Conservation (phyloP, 2,888 invertebrate genomes). For the Brassicogethes aeneus region DNA sequence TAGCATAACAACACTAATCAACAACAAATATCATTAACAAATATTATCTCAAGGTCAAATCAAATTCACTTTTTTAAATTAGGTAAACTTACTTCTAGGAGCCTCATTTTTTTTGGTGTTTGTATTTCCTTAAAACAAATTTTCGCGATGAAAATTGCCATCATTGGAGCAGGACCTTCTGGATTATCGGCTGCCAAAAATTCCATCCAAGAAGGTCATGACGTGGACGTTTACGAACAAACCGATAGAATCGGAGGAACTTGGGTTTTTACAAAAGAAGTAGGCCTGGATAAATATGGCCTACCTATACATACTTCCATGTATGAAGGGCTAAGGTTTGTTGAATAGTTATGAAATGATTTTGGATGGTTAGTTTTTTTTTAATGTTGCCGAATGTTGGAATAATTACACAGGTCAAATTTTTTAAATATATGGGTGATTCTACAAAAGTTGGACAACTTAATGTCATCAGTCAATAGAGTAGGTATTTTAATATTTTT, state of each 20-base stretch:
- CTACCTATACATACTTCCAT: conserved; percentile 68
- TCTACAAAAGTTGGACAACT: no score
- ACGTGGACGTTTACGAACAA: conserved; percentile 61
- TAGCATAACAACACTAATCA: no score
- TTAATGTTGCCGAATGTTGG: background rate
- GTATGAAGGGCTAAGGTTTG: conserved; percentile 65
- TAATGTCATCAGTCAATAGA: no score
- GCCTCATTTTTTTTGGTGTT: no score
- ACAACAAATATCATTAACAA: no score
- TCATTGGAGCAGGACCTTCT: conserved; percentile 28
- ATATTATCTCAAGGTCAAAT: no score
- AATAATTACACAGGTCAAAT: background rate
- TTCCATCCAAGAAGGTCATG: conserved; percentile 38
- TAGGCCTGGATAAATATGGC: conserved; percentile 55
- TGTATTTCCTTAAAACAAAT: background rate
- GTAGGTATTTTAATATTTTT: no score
- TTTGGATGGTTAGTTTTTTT: background rate
- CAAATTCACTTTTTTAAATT: no score
- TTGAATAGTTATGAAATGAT: background rate
- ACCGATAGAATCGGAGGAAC: conserved; percentile 63
- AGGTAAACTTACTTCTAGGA: no score
- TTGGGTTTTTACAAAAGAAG: conserved; percentile 62
- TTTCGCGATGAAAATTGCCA: conserved; percentile 28
- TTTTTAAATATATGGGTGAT: no score
- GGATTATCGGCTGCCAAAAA: conserved; percentile 24